These are phyloP conservation scores for Columbina picui DNA, from an alignment of 2,113 vertebrate genomes.

Conservation along the genomic window DNA sequence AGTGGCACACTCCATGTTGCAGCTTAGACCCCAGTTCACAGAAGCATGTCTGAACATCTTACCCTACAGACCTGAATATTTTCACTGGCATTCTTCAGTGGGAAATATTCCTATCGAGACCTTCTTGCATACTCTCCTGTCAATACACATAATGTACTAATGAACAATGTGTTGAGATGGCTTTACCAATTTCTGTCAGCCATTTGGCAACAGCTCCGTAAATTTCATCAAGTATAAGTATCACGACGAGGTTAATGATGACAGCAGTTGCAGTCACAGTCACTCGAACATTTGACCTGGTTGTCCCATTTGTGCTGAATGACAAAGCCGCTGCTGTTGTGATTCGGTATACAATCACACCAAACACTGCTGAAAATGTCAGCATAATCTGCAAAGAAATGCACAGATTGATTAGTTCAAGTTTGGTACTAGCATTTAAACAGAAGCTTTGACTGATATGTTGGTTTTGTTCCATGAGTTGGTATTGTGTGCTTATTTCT, in stretches of 20 bases:
- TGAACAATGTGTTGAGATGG: neutral
- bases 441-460: neutral
- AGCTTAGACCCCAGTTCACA: neutral
- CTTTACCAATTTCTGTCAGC: conserved; percentile 95
- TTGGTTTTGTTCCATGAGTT: neutral
- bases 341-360: conserved; percentile 92
- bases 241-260: conserved; percentile 94
- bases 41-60: neutral
- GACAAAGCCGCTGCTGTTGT: conserved; percentile 90
- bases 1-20: neutral
- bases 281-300: conserved; percentile 87
- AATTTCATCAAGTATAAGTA: conserved; percentile 95
- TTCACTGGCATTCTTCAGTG: neutral
- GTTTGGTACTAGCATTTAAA: neutral
- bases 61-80: neutral
- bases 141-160: neutral
- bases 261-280: conserved; percentile 94
- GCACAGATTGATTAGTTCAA: neutral
- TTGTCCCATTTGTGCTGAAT: conserved; percentile 85
- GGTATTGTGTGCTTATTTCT: neutral
- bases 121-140: neutral
- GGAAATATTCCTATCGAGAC: neutral
- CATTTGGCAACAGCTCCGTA: conserved; percentile 93
- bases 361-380: conserved; percentile 91
- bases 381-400: conserved; percentile 82